phyloP scores from a whole-genome alignment of 2,113 vertebrate species.

The Colius striatus region DNA sequence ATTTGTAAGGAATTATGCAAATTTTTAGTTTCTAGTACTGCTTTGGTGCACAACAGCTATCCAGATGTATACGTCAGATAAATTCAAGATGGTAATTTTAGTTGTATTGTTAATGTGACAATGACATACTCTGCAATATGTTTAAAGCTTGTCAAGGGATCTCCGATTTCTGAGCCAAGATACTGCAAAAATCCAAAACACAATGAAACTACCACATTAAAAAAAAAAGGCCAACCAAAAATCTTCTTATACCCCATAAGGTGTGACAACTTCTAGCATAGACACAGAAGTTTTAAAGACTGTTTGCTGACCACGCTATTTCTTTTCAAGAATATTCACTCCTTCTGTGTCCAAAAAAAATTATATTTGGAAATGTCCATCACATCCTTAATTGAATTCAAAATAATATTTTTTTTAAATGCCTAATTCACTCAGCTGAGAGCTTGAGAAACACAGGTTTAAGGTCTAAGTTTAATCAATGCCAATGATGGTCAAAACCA shows the following conservation, averaged over 20 bases:
- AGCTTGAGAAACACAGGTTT: background rate
- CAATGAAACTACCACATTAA: background rate
- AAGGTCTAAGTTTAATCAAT: background rate
- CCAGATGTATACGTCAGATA: background rate
- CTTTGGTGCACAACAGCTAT: background rate
- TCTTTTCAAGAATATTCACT: background rate
- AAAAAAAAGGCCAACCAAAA: background rate
- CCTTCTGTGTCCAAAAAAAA: background rate
- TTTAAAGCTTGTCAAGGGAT: background rate
- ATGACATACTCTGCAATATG: background rate
- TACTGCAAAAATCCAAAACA: background rate
- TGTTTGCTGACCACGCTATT: background rate
- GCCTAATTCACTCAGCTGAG: background rate
- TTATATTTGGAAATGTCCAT: background rate
- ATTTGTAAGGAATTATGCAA: background rate
- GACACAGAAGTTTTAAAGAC: background rate
- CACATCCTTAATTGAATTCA: background rate
- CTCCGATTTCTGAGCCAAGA: background rate
- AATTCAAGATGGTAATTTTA: slow-evolving; percentile 6
- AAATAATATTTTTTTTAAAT: background rate
- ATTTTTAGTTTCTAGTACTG: background rate
- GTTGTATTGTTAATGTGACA: background rate
- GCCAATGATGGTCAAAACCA: background rate
- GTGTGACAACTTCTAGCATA: background rate
- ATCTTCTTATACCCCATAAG: background rate